A percentile compares a stretch with the other conserved stretches of the same genome.
Conservation (phyloP, 2,888 invertebrate genomes). For the Andrena marginata region DNA sequence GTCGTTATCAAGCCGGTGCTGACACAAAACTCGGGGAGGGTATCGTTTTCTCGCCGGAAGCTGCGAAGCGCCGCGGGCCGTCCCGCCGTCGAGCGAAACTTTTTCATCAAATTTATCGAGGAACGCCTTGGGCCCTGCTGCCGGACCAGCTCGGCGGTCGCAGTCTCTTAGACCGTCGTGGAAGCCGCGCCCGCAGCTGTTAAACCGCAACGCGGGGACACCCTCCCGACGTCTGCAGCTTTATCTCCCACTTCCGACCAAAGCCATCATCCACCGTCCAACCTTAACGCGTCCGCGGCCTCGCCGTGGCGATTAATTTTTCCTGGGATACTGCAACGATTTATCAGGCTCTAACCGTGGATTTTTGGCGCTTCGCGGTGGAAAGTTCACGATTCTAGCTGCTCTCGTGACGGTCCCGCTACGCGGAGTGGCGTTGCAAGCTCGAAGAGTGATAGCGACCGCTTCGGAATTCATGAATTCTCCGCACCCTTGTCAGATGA, state of each 20-base stretch:
- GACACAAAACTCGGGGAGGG: conserved; percentile 46
- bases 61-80: conserved; percentile 22
- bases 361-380: background rate
- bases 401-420: too few relatives aligned
- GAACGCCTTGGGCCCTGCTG: conserved; percentile 51
- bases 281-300: background rate
- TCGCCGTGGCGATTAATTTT: background rate
- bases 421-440: background rate
- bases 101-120: conserved; percentile 66
- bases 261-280: background rate
- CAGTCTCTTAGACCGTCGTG: conserved; percentile 45
- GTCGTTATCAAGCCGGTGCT: conserved; percentile 46
- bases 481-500: background rate
- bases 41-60: conserved; percentile 49
- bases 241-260: conserved; percentile 24
- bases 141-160: conserved; percentile 44
- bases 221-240: conserved; percentile 26
- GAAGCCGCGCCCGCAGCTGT: conserved; percentile 40
- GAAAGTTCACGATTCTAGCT: background rate
- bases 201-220: conserved; percentile 44
- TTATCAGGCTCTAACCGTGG: background rate
- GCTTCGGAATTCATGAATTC: conserved; percentile 43
- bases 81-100: conserved; percentile 48
- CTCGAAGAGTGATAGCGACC: background rate
- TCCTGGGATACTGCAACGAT: background rate